Base-by-base conservation (phyloP, 2,888 invertebrate genomes). In the Apamea epomidion region DNA sequence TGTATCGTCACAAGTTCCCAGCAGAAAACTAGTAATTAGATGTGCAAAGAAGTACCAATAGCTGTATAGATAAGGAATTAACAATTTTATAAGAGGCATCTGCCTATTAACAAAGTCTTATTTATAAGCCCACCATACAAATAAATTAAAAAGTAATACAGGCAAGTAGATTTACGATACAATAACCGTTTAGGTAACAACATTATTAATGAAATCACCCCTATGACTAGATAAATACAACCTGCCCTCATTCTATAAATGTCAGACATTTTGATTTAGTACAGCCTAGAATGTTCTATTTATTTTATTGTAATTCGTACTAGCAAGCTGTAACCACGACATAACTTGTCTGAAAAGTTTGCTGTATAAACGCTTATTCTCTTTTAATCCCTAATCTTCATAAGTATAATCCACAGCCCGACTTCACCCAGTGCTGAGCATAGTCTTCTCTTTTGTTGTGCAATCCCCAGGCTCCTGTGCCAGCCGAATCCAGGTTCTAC, bases 71-170 rank as follows among this genome's bases (percentile, higher is more conserved):
- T 37, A 67, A 8, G 29, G n/a, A n/a, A 60, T 12, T 0, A 60
- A 60, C 58, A n/a, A n/a, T 37, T 42, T 25, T 37, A 67, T n/a
- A 25, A 67, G 1, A 51, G 14, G 2, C 16, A 16, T 70, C 0
- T 32, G 32, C 25, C 10, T 8, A 14, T 10, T 64, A 7, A 18
- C 10, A 32, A 21, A 32, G 32, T 10, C n/a, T 29, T 73, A 10
- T 18, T 18, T 60, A 60, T 72, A 29, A 64, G 51, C 37, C 21
- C 10, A n/a, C 29, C n/a, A 54, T n/a, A 45, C 60, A 64, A 79
- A 78, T 77, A 77, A 64, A 65, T 78, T 79, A 58, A 79, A 79
- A 71, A 58, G 8, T 37, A 58, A 71, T 80, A 71, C 64, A 48
- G 65, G 29, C 14, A 12, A 48, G 32, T 16, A 12, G 65, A 79